Percentiles rank a stretch among this genome's conserved stretches.
phyloP scores from a whole-genome alignment of 2,888 invertebrate species.

The Phengaris alcon region DNA sequence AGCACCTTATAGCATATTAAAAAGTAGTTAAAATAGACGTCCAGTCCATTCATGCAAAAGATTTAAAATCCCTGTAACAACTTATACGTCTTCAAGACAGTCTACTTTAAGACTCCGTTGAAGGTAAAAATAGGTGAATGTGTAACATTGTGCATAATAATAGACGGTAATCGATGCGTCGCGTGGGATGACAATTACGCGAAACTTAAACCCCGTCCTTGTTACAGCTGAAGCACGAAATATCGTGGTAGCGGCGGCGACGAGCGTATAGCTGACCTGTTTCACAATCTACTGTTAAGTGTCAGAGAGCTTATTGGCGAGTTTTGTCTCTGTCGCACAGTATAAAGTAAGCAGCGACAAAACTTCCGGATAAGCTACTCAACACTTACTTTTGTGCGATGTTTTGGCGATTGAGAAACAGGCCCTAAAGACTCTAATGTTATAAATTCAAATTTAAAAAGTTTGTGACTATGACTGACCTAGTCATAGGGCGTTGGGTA shows the following conservation, averaged over 20 bases:
- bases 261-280: background rate
- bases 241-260: background rate
- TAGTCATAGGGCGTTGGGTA: too few relatives aligned
- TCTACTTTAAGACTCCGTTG: background rate
- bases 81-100: constrained; percentile 3
- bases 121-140: constrained; percentile 3
- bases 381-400: too few relatives aligned
- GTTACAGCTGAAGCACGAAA: constrained; percentile 11
- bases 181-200: constrained; percentile 30
- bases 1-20: too few relatives aligned
- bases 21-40: background rate
- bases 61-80: background rate
- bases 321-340: too few relatives aligned
- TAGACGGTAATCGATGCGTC: constrained; percentile 29
- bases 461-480: too few relatives aligned
- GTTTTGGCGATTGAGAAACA: too few relatives aligned
- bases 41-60: background rate
- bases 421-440: too few relatives aligned
- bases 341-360: too few relatives aligned
- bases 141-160: constrained; percentile 20
- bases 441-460: too few relatives aligned
- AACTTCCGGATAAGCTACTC: too few relatives aligned
- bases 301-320: too few relatives aligned
- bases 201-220: constrained; percentile 28
- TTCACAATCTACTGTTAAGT: too few relatives aligned